Base-by-base conservation (phyloP, 2,888 invertebrate genomes). In the Agonum fuliginosum region DNA sequence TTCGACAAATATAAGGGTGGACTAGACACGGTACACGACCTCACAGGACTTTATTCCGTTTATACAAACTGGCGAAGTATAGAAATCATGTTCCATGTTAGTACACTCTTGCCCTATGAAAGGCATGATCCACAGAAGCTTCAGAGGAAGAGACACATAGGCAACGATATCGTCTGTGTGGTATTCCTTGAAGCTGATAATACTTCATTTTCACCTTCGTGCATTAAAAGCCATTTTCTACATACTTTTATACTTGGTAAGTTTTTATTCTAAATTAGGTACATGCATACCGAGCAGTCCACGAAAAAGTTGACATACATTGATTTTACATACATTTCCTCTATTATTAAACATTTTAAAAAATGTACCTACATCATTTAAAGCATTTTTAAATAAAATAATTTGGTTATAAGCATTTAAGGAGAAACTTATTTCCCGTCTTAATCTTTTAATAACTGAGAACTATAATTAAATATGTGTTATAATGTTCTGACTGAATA, bases 1-100 rank as follows among this genome's bases (percentile, higher is more conserved):
- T 97, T 97, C 86, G 97, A 97, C 88, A 96, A 96, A 88, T 97
- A 97, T 89, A 97, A 97, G 89, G 97, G 97, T 73, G 97, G 97
- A 79, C 89, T 97, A 84, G 97, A 97, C 87, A 97, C 97, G 24
- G 97, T 97, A 43, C 97, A 97, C 87, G 97, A 97, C 86, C 90
- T 97, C 79, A 97, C 97, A 71, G 97, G 97, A 78, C 89, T 95
- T 43, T 95, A 95, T 87, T 97, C 97, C 14, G 94, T 97, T 48
- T 97, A 97, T 87, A 97, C 97, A 12, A 94, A 96, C 87, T 97
- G 97, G 97, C 90, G 97, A 79, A 93, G 94, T 82, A 97, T 97
- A 83, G 97, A 97, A 89, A 97, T 97, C 81, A 97, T 97, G 97
- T 97, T 97, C 87, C 97, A 97, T 87, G 97, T 97, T 12, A 96